These are phyloP conservation scores for Bombus difficillimus DNA, from an alignment of 1,140 invertebrate genomes.

Conservation along the genomic window DNA sequence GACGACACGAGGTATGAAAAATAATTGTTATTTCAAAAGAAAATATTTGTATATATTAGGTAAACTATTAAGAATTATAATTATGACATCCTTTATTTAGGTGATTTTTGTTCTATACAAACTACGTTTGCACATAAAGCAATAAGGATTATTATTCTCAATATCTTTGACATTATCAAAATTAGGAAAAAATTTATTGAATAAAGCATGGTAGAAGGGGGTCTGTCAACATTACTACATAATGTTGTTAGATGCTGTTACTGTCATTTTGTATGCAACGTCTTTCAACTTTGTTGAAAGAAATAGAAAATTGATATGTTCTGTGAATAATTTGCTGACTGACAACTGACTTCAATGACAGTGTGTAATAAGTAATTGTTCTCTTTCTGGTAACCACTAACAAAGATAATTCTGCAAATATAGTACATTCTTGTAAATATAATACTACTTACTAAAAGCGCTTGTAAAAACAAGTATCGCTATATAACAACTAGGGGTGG, in stretches of 20 bases:
- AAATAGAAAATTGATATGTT: background rate
- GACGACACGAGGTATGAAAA: slow-evolving; percentile 87
- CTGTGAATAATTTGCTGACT: background rate
- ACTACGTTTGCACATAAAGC: background rate
- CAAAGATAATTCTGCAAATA: background rate
- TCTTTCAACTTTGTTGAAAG: background rate
- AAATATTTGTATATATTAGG: background rate
- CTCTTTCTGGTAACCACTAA: background rate
- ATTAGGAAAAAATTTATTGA: background rate
- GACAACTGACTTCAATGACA: background rate
- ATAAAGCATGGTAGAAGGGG: background rate
- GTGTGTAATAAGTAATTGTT: background rate
- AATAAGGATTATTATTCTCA: background rate
- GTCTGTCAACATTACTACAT: background rate
- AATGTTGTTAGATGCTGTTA: background rate
- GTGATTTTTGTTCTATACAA: background rate
- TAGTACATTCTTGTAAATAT: background rate
- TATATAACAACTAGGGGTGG: background rate
- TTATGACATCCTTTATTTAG: background rate
- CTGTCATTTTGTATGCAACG: background rate
- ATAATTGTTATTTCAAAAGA: background rate
- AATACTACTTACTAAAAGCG: background rate
- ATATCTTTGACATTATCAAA: background rate
- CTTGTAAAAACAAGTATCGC: background rate
- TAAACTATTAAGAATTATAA: background rate